phyloP scores from a whole-genome alignment of 2,113 vertebrate genomes.

The Spilogale gracilis region DNA sequence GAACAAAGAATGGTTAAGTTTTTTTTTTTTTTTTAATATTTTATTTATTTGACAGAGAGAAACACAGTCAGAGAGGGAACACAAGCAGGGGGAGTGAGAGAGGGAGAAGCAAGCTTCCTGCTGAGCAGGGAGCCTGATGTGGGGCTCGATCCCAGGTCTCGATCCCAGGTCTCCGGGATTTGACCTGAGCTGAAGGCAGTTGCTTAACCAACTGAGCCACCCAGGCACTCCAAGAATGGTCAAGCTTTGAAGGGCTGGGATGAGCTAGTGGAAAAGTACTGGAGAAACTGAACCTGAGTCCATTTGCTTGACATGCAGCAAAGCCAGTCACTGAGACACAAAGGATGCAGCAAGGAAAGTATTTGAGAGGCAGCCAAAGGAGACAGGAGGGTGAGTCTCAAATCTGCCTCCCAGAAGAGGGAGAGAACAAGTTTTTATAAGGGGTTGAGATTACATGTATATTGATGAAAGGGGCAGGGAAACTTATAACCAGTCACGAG shows the following conservation, averaged over 20 bases:
- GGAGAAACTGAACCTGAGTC: not conserved
- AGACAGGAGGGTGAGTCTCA: not conserved
- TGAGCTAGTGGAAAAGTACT: not conserved
- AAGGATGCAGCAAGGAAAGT: not conserved
- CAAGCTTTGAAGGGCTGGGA: not conserved
- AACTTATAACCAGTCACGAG: not conserved
- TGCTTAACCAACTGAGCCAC: too few relatives aligned
- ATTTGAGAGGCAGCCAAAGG: not conserved
- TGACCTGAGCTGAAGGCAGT: too few relatives aligned
- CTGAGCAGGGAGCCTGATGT: too few relatives aligned
- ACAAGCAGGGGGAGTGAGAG: too few relatives aligned
- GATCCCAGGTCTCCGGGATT: too few relatives aligned
- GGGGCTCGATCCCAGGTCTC: too few relatives aligned
- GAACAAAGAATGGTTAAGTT: not conserved
- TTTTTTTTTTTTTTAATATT: too few relatives aligned
- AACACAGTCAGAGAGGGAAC: too few relatives aligned
- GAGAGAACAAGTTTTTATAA: not conserved
- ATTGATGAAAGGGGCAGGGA: not conserved
- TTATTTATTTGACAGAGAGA: too few relatives aligned
- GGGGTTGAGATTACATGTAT: not conserved
- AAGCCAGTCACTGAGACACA: not conserved
- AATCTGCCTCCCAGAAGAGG: not conserved
- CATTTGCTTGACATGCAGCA: not conserved
- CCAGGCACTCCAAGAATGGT: not conserved
- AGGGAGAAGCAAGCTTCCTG: too few relatives aligned